phyloP scores from a whole-genome alignment of 2,797 vertebrate species.

The Knipowitschia caucasica region DNA sequence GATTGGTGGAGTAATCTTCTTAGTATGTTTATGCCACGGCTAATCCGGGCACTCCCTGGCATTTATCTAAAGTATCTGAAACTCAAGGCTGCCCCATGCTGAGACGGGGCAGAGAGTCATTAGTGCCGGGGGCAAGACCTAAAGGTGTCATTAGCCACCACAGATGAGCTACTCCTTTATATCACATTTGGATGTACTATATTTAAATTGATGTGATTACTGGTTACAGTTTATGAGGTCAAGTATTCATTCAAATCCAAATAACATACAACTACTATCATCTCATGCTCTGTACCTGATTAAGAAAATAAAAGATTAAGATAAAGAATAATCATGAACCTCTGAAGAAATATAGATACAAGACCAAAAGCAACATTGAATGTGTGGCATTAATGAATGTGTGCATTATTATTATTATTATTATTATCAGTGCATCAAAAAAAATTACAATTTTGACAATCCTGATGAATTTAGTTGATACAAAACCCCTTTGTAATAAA shows the following conservation, averaged over 20 bases:
- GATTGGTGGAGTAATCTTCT: constrained; percentile 66
- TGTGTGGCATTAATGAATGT: background rate
- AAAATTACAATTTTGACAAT: too few relatives aligned
- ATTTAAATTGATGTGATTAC: background rate
- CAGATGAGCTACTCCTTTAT: constrained; percentile 51
- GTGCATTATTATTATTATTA: too few relatives aligned
- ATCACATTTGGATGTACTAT: constrained; percentile 6
- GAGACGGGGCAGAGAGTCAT: constrained; percentile 59
- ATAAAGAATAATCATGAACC: constrained; percentile 40
- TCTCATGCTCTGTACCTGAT: constrained; percentile 38
- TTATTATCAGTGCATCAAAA: too few relatives aligned
- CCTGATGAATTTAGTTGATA: too few relatives aligned
- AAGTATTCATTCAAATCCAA: constrained; percentile 52
- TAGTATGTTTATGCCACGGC: constrained; percentile 65
- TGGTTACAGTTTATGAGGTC: constrained; percentile 14
- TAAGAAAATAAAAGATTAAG: constrained; percentile 41
- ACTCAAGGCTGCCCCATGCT: constrained; percentile 55
- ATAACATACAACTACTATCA: constrained; percentile 47
- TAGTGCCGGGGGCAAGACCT: constrained; percentile 43
- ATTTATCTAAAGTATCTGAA: constrained; percentile 53
- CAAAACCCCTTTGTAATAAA: too few relatives aligned
- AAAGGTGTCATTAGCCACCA: constrained; percentile 49
- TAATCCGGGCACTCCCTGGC: constrained; percentile 61
- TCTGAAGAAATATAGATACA: background rate
- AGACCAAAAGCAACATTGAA: background rate